phyloP scores from a whole-genome alignment of 2,113 vertebrate species.

The Harpagus bidentatus region DNA sequence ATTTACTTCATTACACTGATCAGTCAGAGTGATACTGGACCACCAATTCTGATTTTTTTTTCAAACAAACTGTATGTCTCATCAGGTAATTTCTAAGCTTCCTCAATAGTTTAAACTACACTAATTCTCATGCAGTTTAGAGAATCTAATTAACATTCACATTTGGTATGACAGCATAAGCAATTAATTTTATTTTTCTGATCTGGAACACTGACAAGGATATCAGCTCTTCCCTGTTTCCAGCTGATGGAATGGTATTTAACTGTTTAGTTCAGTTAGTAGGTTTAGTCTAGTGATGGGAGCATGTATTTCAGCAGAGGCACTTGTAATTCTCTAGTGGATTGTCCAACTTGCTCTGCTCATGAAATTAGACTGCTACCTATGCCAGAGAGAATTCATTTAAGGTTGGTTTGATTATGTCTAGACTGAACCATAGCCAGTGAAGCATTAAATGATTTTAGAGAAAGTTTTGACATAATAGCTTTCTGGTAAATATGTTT shows the following conservation, averaged over 20 bases:
- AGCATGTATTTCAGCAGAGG: neutral
- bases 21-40: neutral
- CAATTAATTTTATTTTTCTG: neutral
- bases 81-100: neutral
- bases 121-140: neutral
- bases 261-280: neutral
- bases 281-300: neutral
- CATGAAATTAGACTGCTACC: slow-evolving; percentile 21
- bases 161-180: neutral
- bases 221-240: neutral
- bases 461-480: slow-evolving; percentile 31
- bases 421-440: neutral
- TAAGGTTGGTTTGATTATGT: slow-evolving; percentile 27
- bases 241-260: neutral
- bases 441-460: slow-evolving; percentile 43
- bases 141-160: neutral
- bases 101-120: neutral
- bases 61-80: neutral
- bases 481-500: slow-evolving; percentile 21
- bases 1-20: neutral
- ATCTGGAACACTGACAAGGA: neutral
- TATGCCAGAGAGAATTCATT: slow-evolving; percentile 30
- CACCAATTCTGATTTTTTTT: neutral
- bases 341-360: neutral
- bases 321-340: neutral